Conservation (phyloP, 2,113 vertebrate species). For the Ctenomys sociabilis region DNA sequence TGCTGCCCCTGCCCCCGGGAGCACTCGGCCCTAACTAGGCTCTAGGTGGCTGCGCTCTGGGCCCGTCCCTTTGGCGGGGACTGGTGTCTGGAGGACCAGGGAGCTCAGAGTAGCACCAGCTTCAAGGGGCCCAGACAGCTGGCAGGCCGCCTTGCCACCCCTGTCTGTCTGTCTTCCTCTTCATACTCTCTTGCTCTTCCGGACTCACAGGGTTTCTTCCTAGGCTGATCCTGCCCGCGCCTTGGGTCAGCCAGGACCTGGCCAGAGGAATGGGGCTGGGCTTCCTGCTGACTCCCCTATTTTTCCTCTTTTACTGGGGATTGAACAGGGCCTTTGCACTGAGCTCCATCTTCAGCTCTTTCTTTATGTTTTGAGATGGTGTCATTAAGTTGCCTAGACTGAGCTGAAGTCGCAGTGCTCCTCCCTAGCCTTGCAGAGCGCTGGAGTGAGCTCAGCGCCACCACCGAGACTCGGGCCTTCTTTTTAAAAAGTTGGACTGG, state of each 20-base stretch:
- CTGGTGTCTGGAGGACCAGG: neutral
- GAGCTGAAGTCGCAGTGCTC: neutral
- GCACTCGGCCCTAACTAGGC: neutral
- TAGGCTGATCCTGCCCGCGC: neutral
- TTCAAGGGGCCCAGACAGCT: neutral
- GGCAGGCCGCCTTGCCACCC: no score
- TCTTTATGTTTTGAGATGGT: neutral
- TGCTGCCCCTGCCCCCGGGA: neutral
- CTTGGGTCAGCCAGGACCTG: neutral
- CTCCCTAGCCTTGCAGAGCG: neutral
- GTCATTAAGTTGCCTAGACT: neutral
- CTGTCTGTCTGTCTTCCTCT: neutral
- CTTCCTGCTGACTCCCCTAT: neutral
- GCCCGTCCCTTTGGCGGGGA: neutral
- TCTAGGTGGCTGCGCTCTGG: neutral
- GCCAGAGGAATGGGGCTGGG: neutral
- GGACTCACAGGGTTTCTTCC: neutral
- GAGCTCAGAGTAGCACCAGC: neutral
- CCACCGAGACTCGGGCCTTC: no score
- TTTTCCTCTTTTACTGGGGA: neutral
- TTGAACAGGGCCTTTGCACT: neutral
- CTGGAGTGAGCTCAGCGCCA: neutral
- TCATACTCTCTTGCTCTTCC: neutral
- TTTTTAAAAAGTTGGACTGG: neutral
- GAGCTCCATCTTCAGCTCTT: neutral